These are phyloP conservation scores for Berghia stephanieae DNA, from an alignment of 1,140 invertebrate genomes.

Conservation along the genomic window DNA sequence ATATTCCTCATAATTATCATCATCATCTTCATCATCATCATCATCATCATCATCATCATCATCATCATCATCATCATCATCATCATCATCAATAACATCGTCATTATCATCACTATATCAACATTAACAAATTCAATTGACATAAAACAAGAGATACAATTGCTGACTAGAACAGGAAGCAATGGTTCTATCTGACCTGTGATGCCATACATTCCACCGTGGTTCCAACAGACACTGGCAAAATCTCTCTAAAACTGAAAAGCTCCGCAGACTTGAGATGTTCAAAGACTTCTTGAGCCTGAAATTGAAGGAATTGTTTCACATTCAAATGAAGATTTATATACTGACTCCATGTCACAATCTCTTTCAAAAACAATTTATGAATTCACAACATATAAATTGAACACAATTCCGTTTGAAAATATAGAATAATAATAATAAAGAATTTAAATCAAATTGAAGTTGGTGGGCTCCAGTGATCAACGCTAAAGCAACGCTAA, in stretches of 20 bases:
- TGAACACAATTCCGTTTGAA: no score
- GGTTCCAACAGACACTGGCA: conserved; percentile 52
- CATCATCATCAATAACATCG: no score
- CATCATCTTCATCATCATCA: not conserved
- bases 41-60: not conserved
- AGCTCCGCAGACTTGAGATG: conserved; percentile 48
- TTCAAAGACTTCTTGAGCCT: conserved; percentile 44
- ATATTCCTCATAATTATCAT: no score
- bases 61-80: not conserved
- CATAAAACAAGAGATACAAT: no score
- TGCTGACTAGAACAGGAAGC: not conserved
- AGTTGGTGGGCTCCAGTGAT: no score
- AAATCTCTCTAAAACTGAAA: conserved; percentile 47
- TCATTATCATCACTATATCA: not conserved
- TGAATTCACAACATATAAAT: no score
- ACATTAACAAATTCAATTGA: not conserved
- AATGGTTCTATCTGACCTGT: conserved; percentile 43
- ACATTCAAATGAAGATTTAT: not conserved
- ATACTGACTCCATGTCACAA: no score
- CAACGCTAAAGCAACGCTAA: no score
- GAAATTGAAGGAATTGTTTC: conserved; percentile 24
- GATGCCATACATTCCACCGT: conserved; percentile 59
- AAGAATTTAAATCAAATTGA: no score
- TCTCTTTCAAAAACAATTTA: no score
- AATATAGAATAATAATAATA: no score